Percentiles rank a stretch among this genome's conserved stretches.
phyloP scores from a whole-genome alignment of 2,888 invertebrate species.

The Iphiclides podalirius region DNA sequence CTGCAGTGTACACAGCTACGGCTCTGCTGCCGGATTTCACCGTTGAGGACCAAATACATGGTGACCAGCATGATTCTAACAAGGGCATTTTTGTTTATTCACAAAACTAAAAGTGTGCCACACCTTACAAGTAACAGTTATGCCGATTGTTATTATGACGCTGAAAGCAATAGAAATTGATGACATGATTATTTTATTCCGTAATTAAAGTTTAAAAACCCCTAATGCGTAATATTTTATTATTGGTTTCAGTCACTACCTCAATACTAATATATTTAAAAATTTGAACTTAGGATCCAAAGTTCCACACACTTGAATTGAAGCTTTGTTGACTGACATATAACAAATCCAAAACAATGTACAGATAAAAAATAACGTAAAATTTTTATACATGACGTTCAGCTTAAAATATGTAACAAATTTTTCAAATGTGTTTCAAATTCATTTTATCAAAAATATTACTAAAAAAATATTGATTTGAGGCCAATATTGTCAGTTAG shows the following conservation, averaged over 20 bases:
- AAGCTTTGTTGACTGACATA: slow-evolving; percentile 6
- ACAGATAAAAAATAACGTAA: slow-evolving; percentile 10
- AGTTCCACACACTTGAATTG: no score
- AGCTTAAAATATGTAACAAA: no score
- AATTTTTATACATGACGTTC: no score
- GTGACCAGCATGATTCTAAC: slow-evolving; percentile 91
- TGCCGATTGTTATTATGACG: slow-evolving; percentile 11
- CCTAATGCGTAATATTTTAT: background rate
- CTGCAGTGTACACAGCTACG: slow-evolving; percentile 89
- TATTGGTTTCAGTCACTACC: slow-evolving; percentile 4
- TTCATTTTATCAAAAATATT: no score
- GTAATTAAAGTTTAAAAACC: background rate
- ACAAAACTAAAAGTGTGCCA: slow-evolving; percentile 19
- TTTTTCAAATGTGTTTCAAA: no score
- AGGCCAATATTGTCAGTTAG: no score
- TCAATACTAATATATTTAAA: background rate
- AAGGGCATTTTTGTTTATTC: slow-evolving; percentile 80
- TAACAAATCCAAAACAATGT: slow-evolving; percentile 6
- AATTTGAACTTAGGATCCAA: slow-evolving; percentile 1
- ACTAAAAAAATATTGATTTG: no score
- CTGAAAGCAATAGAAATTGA: background rate
- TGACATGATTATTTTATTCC: background rate
- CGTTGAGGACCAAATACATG: slow-evolving; percentile 90
- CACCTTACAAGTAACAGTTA: slow-evolving; percentile 28
- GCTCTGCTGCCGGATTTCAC: slow-evolving; percentile 88